Evolutionary conservation across 2,113 vertebrate genomes (phyloP).

Genomic region (Lepisosteus oculatus): DNA sequence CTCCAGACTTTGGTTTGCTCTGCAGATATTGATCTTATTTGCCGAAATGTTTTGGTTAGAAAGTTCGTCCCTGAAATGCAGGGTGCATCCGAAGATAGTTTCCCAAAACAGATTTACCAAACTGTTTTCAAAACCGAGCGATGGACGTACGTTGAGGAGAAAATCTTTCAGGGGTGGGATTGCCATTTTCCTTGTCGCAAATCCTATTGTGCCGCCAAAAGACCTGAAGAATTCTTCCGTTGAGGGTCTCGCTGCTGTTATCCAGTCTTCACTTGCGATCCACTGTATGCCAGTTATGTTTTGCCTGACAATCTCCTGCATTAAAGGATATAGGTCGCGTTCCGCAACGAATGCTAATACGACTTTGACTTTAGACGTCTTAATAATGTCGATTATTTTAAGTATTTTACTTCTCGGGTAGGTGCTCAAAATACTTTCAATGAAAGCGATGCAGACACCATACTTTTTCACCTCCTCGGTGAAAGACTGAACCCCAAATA

Average conservation of each 20-base stretch:
- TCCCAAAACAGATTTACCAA: constrained; percentile 16
- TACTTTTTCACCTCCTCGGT: constrained; percentile 53
- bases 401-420: constrained; percentile 50
- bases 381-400: constrained; percentile 60
- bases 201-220: constrained; percentile 18
- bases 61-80: background rate
- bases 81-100: constrained; percentile 8
- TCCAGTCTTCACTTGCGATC: constrained; percentile 24
- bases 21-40: background rate
- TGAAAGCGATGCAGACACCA: constrained; percentile 64
- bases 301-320: constrained; percentile 52
- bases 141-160: constrained; percentile 9
- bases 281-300: constrained; percentile 21
- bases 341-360: constrained; percentile 64
- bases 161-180: constrained; percentile 6
- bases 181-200: constrained; percentile 6
- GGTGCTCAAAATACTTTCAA: constrained; percentile 58
- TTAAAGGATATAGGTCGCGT: constrained; percentile 64
- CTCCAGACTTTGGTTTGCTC: background rate
- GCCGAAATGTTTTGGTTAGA: background rate
- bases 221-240: constrained; percentile 12
- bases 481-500: constrained; percentile 60
- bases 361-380: constrained; percentile 58
- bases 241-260: constrained; percentile 26
- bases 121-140: background rate